Base-by-base conservation (phyloP, 2,797 vertebrate species). In the Phoeniculus purpureus region DNA sequence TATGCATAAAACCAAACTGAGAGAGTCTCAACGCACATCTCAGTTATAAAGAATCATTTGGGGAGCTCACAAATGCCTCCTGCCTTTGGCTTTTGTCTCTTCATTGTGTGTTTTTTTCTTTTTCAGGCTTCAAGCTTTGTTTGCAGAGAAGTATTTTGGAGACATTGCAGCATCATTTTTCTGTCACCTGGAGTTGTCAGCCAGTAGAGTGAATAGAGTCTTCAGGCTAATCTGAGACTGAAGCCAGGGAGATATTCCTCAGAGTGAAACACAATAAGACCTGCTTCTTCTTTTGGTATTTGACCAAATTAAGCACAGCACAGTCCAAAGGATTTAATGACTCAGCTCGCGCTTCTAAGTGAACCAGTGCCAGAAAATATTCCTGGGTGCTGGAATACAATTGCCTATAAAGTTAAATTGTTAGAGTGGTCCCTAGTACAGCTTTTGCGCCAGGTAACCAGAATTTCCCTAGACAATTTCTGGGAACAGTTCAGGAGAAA, bases 301-400 rank as follows among this genome's bases (percentile, higher is more conserved):
- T 82, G 19, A 84, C 68, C 89, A 94, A 94, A 93, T 81, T 67
- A 89, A 72, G 32, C 72, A 23, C 23, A 90, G 8, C 7, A 6
- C 37, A 65, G 15, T 88, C 66, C 82, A 92, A 88, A 79, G 7
- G 12, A 85, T 90, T 80, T 94, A 86, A 79, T 86, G 51, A 51
- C n/a, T 77, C 6, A 22, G 7, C n/a, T 75, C 12, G 2, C 29
- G 47, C 7, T 67, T 65, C 59, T 55, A 27, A 87, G 26, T 1
- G 34, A 66, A 52, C 47, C 20, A 59, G 18, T 65, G 55, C 82
- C 79, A 89, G 59, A 87, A 89, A 78, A 52, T 61, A 87, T 89
- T 91, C 45, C 47, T 81, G 29, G 18, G 7, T 16, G 68, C 11
- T 75, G 37, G 51, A 85, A 82, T 54, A 73, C 4, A 80, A 82